Conservation (phyloP, 2,797 vertebrate genomes). For the Morus bassanus region DNA sequence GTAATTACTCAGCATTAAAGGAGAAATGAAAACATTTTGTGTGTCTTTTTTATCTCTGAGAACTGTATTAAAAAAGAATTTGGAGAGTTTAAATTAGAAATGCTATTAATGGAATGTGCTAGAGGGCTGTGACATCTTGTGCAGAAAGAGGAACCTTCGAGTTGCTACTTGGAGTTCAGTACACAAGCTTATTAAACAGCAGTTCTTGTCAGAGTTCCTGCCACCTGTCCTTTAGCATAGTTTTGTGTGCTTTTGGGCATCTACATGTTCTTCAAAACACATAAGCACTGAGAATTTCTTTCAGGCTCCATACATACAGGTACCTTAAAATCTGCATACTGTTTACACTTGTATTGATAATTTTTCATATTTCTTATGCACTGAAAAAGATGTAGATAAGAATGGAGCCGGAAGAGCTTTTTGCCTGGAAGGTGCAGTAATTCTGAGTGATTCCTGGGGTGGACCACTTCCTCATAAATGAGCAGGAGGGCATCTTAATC, state of each 20-base stretch:
- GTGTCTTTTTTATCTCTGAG: background rate
- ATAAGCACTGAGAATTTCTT: background rate
- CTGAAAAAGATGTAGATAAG: background rate
- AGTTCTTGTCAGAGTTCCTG: background rate
- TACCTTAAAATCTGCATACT: background rate
- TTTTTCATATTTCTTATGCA: background rate
- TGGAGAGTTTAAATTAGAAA: background rate
- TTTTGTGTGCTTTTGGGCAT: background rate
- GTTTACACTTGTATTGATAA: background rate
- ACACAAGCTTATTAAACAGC: background rate
- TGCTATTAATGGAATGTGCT: background rate
- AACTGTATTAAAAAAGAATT: background rate
- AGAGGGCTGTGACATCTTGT: background rate
- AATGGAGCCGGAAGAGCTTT: background rate
- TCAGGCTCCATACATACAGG: background rate
- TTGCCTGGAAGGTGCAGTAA: background rate
- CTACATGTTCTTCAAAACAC: background rate
- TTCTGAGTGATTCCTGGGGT: background rate
- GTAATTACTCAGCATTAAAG: background rate
- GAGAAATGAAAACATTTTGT: background rate
- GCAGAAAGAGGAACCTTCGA: background rate
- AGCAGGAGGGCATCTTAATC: background rate
- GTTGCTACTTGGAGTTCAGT: background rate
- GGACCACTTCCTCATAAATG: background rate
- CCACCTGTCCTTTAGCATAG: background rate